These are phyloP conservation scores for Leptodactylus fuscus DNA, from an alignment of 2,113 vertebrate species.

Conservation along the genomic window DNA sequence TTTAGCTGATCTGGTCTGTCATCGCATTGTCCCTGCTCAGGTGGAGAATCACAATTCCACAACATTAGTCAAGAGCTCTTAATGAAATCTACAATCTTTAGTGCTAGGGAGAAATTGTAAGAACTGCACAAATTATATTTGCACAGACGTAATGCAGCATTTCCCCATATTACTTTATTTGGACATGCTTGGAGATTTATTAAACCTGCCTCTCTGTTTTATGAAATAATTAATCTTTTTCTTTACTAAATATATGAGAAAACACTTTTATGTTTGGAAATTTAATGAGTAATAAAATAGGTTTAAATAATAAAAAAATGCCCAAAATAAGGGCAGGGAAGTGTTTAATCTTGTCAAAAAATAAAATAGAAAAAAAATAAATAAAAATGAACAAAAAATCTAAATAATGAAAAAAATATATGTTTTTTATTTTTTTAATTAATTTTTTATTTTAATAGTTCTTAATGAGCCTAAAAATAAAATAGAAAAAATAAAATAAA, in stretches of 20 bases:
- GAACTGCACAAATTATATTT: slow-evolving; percentile 54
- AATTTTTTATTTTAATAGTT: too few relatives aligned
- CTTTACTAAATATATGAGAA: slow-evolving; percentile 41
- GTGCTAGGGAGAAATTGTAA: slow-evolving; percentile 49
- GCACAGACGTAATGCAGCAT: slow-evolving; percentile 43
- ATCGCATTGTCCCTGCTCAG: slow-evolving; percentile 56
- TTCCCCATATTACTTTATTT: slow-evolving; percentile 39
- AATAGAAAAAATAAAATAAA: too few relatives aligned
- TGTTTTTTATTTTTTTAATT: too few relatives aligned
- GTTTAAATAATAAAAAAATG: neutral
- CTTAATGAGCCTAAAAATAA: too few relatives aligned
- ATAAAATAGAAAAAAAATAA: too few relatives aligned
- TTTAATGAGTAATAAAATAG: slow-evolving; percentile 15
- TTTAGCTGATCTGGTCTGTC: slow-evolving; percentile 57
- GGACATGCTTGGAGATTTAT: slow-evolving; percentile 45
- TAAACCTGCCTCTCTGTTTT: slow-evolving; percentile 39
- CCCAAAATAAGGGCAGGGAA: neutral
- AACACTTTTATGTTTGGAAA: neutral
- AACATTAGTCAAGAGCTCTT: slow-evolving; percentile 58
- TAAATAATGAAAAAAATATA: too few relatives aligned
- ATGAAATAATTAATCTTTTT: slow-evolving; percentile 53
- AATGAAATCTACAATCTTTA: slow-evolving; percentile 58
- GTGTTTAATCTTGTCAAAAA: too few relatives aligned
- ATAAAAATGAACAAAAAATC: too few relatives aligned
- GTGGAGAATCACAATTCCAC: slow-evolving; percentile 55